Conservation (phyloP, 2,888 invertebrate species). For the Gibbula magus region DNA sequence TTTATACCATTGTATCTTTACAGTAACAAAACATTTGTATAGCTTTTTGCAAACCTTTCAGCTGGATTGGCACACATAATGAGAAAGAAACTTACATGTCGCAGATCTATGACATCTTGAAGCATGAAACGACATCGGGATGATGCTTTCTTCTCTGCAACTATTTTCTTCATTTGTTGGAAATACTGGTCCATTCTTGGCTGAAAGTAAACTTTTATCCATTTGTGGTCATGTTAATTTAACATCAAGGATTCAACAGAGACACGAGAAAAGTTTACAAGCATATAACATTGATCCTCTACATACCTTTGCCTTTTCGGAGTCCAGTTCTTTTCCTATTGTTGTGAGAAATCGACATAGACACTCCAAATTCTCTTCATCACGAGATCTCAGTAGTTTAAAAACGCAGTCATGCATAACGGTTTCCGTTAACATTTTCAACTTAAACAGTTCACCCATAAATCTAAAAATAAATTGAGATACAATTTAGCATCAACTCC, state of each 20-base stretch:
- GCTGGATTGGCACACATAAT: too few species aligned
- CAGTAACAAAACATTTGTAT: too few species aligned
- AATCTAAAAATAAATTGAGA: slow-evolving; percentile 74
- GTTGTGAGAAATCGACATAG: slow-evolving; percentile 93
- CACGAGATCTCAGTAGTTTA: slow-evolving; percentile 84
- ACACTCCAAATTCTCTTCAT: slow-evolving; percentile 94
- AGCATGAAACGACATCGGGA: slow-evolving; percentile 83
- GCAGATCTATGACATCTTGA: slow-evolving; percentile 92
- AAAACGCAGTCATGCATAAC: slow-evolving; percentile 92
- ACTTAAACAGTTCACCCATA: slow-evolving; percentile 92
- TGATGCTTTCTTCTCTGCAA: slow-evolving; percentile 78
- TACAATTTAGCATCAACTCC: too few species aligned
- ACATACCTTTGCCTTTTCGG: slow-evolving; percentile 66
- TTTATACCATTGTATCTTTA: too few species aligned
- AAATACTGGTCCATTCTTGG: slow-evolving; percentile 74
- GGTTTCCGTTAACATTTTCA: slow-evolving; percentile 89
- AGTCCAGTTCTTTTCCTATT: slow-evolving; percentile 89
- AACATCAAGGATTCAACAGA: neutral
- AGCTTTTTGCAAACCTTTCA: too few species aligned
- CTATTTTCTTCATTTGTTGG: slow-evolving; percentile 79
- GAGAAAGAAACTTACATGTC: slow-evolving; percentile 75
- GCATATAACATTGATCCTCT: neutral
- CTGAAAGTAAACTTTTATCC: slow-evolving; percentile 49
- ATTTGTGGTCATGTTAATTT: neutral
- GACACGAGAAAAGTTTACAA: neutral